Evolutionary conservation across 2,888 invertebrate species (phyloP).

Genomic region (Rhagonycha fulva): DNA sequence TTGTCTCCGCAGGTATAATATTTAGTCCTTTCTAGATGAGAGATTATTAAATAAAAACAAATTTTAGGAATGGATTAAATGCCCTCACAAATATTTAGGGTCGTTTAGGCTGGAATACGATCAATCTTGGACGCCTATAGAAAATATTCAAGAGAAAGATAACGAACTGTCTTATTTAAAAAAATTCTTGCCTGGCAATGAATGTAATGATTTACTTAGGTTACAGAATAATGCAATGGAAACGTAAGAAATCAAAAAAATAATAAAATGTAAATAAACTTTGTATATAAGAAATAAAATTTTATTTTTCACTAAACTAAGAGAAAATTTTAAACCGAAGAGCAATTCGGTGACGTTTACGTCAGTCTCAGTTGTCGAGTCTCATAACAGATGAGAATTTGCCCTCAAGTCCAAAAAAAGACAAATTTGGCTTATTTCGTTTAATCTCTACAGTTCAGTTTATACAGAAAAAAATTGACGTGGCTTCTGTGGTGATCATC

Average conservation of each 20-base stretch:
- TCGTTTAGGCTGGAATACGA: slow-evolving; percentile 72
- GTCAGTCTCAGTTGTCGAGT: too few relatives aligned
- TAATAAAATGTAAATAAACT: neutral
- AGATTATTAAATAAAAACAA: slow-evolving; percentile 9
- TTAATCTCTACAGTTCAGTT: neutral
- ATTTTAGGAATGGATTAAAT: slow-evolving; percentile 71
- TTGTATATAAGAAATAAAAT: neutral
- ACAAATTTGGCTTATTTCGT: neutral
- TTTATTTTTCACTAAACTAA: neutral
- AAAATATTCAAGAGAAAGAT: slow-evolving; percentile 49
- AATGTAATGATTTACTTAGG: slow-evolving; percentile 1
- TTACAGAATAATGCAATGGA: slow-evolving; percentile 28
- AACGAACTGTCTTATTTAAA: slow-evolving; percentile 32
- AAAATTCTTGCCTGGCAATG: slow-evolving; percentile 20
- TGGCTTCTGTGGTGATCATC: neutral
- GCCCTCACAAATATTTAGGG: slow-evolving; percentile 66
- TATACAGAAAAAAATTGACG: slow-evolving; percentile 4
- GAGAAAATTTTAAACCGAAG: too few relatives aligned
- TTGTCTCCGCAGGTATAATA: slow-evolving; percentile 67
- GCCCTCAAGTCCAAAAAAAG: neutral
- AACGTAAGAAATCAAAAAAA: slow-evolving; percentile 6
- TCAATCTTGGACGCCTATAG: slow-evolving; percentile 69
- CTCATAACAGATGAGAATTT: too few relatives aligned
- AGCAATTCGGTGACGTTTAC: too few relatives aligned
- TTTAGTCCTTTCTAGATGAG: neutral